phyloP scores from a whole-genome alignment of 2,797 vertebrate species.

The Tragopan temminckii region DNA sequence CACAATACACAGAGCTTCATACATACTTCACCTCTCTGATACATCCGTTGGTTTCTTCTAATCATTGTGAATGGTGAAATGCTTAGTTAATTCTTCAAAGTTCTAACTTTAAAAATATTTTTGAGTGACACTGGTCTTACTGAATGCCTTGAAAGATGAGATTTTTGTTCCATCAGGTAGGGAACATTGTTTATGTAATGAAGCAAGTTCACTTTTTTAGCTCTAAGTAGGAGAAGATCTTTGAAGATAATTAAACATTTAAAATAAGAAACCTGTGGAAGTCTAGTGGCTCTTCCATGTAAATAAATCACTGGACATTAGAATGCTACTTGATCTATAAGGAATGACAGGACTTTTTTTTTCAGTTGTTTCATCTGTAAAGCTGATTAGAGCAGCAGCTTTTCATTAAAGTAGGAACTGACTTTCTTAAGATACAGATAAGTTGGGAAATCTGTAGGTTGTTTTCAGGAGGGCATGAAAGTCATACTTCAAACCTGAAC shows the following conservation, averaged over 20 bases:
- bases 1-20: neutral
- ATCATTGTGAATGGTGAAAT: neutral
- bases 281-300: neutral
- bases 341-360: neutral
- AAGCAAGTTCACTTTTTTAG: neutral
- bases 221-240: neutral
- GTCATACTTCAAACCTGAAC: neutral
- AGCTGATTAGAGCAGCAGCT: neutral
- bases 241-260: neutral
- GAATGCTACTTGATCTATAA: neutral
- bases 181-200: neutral
- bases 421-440: neutral
- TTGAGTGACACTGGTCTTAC: neutral
- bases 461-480: neutral
- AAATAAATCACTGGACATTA: neutral
- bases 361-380: neutral
- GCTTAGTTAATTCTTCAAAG: neutral
- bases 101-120: neutral
- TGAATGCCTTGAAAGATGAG: neutral
- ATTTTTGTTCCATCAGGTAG: neutral
- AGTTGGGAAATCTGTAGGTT: neutral
- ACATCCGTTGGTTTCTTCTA: neutral
- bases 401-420: neutral
- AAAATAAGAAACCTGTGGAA: neutral
- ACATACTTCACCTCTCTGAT: neutral